phyloP scores from a whole-genome alignment of 2,888 invertebrate genomes.

The Xylota sylvarum region DNA sequence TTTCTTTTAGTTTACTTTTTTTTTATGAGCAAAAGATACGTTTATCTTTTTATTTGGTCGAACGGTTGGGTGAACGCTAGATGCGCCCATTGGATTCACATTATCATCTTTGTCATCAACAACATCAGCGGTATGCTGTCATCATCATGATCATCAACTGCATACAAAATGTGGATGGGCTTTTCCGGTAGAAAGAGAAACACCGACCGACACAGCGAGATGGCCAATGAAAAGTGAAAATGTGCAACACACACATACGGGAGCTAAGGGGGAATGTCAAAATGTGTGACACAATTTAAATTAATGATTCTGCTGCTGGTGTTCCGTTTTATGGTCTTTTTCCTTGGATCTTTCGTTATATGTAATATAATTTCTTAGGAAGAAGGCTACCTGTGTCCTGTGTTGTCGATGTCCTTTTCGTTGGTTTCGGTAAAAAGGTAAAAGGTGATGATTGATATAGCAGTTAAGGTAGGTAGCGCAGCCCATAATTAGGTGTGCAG shows the following conservation, averaged over 20 bases:
- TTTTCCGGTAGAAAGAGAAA: slow-evolving; percentile 62
- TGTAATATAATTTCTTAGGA: background rate
- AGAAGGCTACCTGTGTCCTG: slow-evolving; percentile 34
- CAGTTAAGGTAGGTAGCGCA: slow-evolving; percentile 30
- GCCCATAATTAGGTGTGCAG: slow-evolving; percentile 68
- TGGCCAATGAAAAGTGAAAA: slow-evolving; percentile 70
- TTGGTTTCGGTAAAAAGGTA: slow-evolving; percentile 38
- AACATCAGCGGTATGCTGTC: slow-evolving; percentile 66
- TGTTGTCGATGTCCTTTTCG: slow-evolving; percentile 46
- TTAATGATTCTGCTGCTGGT: slow-evolving; percentile 61
- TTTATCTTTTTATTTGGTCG: slow-evolving; percentile 56
- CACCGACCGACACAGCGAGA: background rate
- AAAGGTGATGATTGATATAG: slow-evolving; percentile 72
- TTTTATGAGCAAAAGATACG: slow-evolving; percentile 41
- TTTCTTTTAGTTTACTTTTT: slow-evolving; percentile 19
- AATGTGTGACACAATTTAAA: slow-evolving; percentile 75
- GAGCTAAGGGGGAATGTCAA: slow-evolving; percentile 46
- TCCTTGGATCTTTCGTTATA: background rate
- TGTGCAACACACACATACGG: slow-evolving; percentile 41
- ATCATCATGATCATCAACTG: slow-evolving; percentile 62
- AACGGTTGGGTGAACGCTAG: slow-evolving; percentile 68
- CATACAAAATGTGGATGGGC: slow-evolving; percentile 62
- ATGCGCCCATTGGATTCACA: slow-evolving; percentile 71
- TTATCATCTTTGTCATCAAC: slow-evolving; percentile 69
- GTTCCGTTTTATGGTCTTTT: slow-evolving; percentile 23